Evolutionary conservation across 2,113 vertebrate genomes (phyloP), one percentile per base, ranked within the genome.

Genomic region (Turnix velox): DNA sequence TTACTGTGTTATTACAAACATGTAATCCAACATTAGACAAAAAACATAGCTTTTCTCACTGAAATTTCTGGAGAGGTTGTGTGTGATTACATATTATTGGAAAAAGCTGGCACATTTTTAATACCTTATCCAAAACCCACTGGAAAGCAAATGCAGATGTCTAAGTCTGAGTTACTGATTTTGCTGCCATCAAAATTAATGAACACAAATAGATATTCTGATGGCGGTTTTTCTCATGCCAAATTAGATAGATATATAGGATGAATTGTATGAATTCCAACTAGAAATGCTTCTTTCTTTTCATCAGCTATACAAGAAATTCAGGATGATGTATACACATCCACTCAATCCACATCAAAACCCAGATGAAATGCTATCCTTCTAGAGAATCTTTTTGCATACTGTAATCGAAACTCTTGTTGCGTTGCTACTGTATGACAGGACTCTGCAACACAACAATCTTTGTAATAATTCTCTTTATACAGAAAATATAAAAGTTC

Each of bases 271-370:
- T 14, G 7, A 87, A 82, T 75, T 75, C 72, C 1, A 9, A 14
- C 45, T 82, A 49, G 25, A 94, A 76, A 33, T 40, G 6, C 28
- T 39, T 61, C 66, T 87, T 90, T 63, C 48, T 75, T 72, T 82
- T 65, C 43, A 81, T 71, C 61, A 81, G 2, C 49, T 62, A 27
- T 74, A 84, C 58, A 74, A 76, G 54, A 40, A 25, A 28, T 8
- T 83, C 48, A 28, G 15, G 18, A 62, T 68, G 19, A 63, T 23
- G 35, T 51, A 46, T 14, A 27, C 10, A 43, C 6, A 49, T 61
- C 37, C 39, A 59, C 43, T 42, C 2, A 16, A 31, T 17, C n/a
- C 10, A 52, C 37, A 91, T 84, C 54, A 69, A 61, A 93, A 83
- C 52, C 43, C 31, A 83, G 28, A 73, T 35, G 13, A 94, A 80